Evolutionary conservation across 2,888 invertebrate species (phyloP).

Genomic region (Meganola albula): DNA sequence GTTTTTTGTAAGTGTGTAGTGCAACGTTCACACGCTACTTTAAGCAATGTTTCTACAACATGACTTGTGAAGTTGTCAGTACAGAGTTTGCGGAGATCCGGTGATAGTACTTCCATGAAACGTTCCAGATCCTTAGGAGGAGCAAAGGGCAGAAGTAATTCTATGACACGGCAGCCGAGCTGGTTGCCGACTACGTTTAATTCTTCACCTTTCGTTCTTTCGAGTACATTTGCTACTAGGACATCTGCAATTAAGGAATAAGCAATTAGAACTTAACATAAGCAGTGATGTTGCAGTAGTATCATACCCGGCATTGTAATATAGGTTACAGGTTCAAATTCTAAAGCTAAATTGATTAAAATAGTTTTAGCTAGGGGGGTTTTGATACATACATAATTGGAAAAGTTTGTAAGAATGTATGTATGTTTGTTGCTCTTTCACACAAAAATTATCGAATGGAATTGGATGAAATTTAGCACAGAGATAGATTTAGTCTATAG

Average conservation of each 20-base stretch:
- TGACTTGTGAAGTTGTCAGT: slow-evolving; percentile 88
- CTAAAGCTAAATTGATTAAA: too few species aligned
- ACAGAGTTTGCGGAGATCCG: slow-evolving; percentile 83
- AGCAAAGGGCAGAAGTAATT: slow-evolving; percentile 84
- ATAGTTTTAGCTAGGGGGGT: too few species aligned
- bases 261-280: too few species aligned
- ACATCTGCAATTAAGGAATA: slow-evolving; percentile 73
- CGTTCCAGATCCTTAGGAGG: slow-evolving; percentile 79
- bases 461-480: too few species aligned
- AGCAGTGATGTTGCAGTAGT: too few species aligned
- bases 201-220: slow-evolving; percentile 83
- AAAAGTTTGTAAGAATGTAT: too few species aligned
- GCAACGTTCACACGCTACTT: slow-evolving; percentile 74
- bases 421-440: too few species aligned
- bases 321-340: too few species aligned
- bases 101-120: slow-evolving; percentile 79
- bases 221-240: slow-evolving; percentile 86
- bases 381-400: too few species aligned
- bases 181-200: slow-evolving; percentile 87
- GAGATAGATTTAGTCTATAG: too few species aligned
- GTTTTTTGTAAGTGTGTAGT: slow-evolving; percentile 48
- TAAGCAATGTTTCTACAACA: slow-evolving; percentile 84
- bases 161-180: slow-evolving; percentile 86
- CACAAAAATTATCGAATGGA: too few species aligned
- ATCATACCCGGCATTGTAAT: too few species aligned